Evolutionary conservation across 2,888 invertebrate species (phyloP).

Genomic region (Metopia argyrocephala): DNA sequence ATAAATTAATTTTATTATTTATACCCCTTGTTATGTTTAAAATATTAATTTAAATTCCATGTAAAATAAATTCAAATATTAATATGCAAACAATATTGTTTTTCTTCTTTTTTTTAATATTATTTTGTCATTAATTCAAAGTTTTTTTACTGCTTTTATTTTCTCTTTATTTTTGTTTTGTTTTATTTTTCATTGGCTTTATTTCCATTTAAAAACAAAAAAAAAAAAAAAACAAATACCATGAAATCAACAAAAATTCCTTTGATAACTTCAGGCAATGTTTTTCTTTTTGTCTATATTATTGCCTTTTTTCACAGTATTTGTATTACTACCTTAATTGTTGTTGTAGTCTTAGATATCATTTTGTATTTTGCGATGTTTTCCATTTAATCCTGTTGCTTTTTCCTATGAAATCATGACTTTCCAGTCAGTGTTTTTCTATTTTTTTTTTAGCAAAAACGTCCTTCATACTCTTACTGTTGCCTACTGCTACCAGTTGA

Average conservation of each 20-base stretch:
- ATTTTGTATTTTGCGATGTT: slow-evolving; percentile 46
- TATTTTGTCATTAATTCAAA: slow-evolving; percentile 24
- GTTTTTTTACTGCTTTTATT: background rate
- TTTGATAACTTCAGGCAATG: slow-evolving; percentile 29
- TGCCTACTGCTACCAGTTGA: slow-evolving; percentile 61
- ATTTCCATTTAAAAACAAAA: background rate
- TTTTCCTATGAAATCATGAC: slow-evolving; percentile 49
- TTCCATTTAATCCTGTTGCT: slow-evolving; percentile 63
- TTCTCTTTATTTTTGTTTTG: background rate
- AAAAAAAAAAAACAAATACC: background rate
- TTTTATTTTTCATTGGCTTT: background rate
- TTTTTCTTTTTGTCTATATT: background rate
- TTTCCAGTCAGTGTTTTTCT: slow-evolving; percentile 43
- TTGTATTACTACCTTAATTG: slow-evolving; percentile 11
- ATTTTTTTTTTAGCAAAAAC: slow-evolving; percentile 22
- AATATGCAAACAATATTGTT: too few relatives aligned
- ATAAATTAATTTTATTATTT: too few relatives aligned
- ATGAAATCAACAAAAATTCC: slow-evolving; percentile 19
- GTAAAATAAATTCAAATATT: background rate
- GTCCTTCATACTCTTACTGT: slow-evolving; percentile 60
- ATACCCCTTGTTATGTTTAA: too few relatives aligned
- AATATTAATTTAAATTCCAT: background rate
- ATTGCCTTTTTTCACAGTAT: background rate
- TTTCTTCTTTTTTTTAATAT: background rate
- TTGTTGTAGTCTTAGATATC: slow-evolving; percentile 1